A percentile compares a stretch with the other conserved stretches of the same genome.
phyloP scores from a whole-genome alignment of 2,113 vertebrate genomes.

The Hipposideros armiger region DNA sequence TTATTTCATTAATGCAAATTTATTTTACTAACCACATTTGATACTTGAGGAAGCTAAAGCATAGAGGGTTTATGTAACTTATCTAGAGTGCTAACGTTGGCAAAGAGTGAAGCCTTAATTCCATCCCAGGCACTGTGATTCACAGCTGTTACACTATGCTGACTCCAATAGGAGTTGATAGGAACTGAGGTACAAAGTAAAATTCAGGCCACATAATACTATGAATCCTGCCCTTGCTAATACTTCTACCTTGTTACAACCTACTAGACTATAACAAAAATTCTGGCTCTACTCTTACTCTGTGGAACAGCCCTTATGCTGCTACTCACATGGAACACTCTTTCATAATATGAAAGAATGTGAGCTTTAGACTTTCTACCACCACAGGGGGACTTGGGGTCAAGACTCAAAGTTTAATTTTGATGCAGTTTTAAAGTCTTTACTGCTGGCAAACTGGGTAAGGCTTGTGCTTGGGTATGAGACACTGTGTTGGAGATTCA shows the following conservation, averaged over 20 bases:
- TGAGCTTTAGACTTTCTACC: background rate
- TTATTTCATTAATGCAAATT: background rate
- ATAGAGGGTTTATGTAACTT: background rate
- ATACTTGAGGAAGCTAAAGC: background rate
- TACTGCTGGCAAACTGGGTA: conserved; percentile 25
- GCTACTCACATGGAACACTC: background rate
- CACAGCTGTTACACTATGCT: background rate
- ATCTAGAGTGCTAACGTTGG: background rate
- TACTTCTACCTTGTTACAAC: background rate
- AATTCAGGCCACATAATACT: background rate
- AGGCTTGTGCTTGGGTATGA: conserved; percentile 19
- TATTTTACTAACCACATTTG: background rate
- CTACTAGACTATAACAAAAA: background rate
- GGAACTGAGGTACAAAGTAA: background rate
- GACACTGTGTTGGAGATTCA: background rate
- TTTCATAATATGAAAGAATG: background rate
- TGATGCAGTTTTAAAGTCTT: conserved; percentile 35
- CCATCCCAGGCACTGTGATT: background rate
- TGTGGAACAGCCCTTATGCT: background rate
- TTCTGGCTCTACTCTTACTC: background rate
- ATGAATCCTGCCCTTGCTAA: background rate
- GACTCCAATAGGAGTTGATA: background rate
- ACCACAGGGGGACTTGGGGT: background rate
- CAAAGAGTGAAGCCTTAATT: background rate
- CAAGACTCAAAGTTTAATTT: conserved; percentile 53